Percentiles rank a stretch among this genome's conserved stretches.
Conservation (phyloP, 2,113 vertebrate species). For the Notarius lentiginosus region DNA sequence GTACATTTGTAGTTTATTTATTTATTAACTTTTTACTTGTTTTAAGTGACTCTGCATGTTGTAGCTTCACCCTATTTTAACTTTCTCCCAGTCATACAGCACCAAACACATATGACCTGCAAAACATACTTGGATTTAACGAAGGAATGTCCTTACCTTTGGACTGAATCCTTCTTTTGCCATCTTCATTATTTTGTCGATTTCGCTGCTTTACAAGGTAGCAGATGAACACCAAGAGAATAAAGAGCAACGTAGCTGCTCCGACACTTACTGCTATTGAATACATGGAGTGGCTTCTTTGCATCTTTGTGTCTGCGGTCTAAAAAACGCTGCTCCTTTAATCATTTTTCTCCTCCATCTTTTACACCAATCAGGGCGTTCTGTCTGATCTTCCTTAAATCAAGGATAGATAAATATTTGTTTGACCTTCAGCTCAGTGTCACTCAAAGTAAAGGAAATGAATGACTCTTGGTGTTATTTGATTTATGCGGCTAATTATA, state of each 20-base stretch:
- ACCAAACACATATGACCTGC: not conserved
- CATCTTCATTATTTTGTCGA: conserved; percentile 26
- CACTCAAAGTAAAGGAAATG: not conserved
- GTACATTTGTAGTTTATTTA: not conserved
- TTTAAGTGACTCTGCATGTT: not conserved
- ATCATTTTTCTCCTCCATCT: conserved; percentile 47
- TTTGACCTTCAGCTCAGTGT: conserved; percentile 40
- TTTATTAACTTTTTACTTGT: not conserved
- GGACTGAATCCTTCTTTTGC: conserved; percentile 36
- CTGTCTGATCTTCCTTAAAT: conserved; percentile 14
- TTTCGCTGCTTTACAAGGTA: conserved; percentile 36
- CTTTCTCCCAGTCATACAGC: not conserved
- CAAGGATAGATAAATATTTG: conserved; percentile 69
- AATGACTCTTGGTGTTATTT: not conserved
- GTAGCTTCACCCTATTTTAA: not conserved
- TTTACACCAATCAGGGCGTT: not conserved
- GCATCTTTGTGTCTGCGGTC: conserved; percentile 9
- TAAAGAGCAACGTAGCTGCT: conserved; percentile 55
- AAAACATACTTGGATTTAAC: not conserved
- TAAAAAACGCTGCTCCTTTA: conserved; percentile 51
- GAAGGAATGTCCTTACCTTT: conserved; percentile 48
- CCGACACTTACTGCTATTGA: conserved; percentile 55
- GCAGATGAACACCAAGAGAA: conserved; percentile 56
- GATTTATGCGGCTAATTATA: not conserved
- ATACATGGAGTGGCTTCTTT: conserved; percentile 44